phyloP scores from a whole-genome alignment of 2,113 vertebrate genomes.

The Epinephelus lanceolatus region DNA sequence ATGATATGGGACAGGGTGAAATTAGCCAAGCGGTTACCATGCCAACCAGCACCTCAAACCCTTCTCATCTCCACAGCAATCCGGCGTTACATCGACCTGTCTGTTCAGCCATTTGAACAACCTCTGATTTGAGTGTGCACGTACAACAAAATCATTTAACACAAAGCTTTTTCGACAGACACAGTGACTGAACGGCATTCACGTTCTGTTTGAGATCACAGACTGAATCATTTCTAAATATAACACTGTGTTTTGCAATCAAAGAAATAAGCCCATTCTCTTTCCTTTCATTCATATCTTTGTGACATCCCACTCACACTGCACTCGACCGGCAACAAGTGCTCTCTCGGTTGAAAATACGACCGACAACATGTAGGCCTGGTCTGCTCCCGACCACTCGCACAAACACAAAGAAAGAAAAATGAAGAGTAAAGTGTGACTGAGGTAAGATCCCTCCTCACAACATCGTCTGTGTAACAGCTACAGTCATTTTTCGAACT shows the following conservation, averaged over 20 bases:
- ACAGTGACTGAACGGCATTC: no score
- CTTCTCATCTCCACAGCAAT: background rate
- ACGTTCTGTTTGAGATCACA: background rate
- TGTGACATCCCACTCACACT: background rate
- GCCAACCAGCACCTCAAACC: conserved; percentile 44
- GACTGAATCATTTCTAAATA: background rate
- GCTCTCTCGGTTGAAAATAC: background rate
- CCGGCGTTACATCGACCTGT: background rate
- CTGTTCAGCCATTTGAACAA: background rate
- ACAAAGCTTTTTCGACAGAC: background rate
- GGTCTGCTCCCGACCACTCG: background rate
- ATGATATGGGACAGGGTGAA: conserved; percentile 27
- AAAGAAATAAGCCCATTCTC: background rate
- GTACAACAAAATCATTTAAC: no score
- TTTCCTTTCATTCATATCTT: background rate
- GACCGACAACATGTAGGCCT: background rate
- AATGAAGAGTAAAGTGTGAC: background rate
- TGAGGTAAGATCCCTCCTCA: background rate
- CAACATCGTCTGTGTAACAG: background rate
- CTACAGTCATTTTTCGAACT: background rate
- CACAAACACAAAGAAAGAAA: background rate
- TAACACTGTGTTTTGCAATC: background rate
- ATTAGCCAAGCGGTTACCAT: conserved; percentile 41
- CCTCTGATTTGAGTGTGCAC: background rate
- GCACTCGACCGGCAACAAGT: conserved; percentile 19